Evolutionary conservation across 2,888 invertebrate species (phyloP).

Genomic region (Sisyra terminalis): DNA sequence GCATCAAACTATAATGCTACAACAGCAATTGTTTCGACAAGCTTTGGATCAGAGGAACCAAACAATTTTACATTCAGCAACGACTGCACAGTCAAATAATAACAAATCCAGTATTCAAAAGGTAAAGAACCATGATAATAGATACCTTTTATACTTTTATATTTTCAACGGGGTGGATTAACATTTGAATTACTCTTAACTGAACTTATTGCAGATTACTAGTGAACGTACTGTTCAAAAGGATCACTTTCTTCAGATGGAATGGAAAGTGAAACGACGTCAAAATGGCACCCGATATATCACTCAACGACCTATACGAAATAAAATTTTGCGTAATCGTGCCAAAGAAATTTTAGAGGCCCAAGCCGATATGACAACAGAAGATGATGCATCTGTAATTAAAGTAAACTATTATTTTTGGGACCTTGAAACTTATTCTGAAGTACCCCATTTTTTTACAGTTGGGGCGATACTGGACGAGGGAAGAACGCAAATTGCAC

Average conservation of each 20-base stretch:
- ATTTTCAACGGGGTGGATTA: no score
- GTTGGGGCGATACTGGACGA: constrained; percentile 58
- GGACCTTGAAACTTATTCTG: no score
- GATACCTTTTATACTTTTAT: no score
- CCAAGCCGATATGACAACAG: constrained; percentile 46
- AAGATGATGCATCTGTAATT: constrained; percentile 64
- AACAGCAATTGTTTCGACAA: constrained; percentile 44
- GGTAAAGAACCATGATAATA: no score
- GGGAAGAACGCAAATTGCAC: constrained; percentile 58
- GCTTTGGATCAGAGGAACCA: constrained; percentile 27
- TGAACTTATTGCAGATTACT: no score
- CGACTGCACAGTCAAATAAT: constrained; percentile 1
- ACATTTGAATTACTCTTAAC: no score
- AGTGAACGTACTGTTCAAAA: no score
- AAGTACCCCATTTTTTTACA: constrained; percentile 17
- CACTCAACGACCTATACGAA: constrained; percentile 50
- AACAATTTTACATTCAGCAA: constrained; percentile 27
- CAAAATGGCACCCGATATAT: constrained; percentile 64
- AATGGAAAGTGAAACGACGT: constrained; percentile 61
- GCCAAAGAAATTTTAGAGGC: constrained; percentile 49
- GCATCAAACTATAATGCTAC: constrained; percentile 48
- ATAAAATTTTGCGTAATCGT: constrained; percentile 45
- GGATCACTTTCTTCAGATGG: constrained; percentile 26
- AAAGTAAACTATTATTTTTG: constrained; percentile 30
- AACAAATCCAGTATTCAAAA: constrained; percentile 39